These are phyloP conservation scores for Caenorhabditis parvicauda DNA, from an alignment of 2,888 invertebrate genomes.

Conservation along the genomic window DNA sequence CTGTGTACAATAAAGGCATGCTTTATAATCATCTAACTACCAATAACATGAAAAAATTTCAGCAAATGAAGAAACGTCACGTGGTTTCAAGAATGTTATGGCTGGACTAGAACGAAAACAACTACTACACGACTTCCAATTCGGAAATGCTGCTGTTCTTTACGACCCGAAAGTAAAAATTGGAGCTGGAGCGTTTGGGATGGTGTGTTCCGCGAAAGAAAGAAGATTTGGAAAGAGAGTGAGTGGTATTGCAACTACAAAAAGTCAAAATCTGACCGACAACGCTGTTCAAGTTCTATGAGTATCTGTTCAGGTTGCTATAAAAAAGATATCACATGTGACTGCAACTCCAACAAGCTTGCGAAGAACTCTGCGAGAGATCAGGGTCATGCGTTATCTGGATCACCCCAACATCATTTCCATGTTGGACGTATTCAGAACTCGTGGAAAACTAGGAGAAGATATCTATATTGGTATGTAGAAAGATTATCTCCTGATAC, in stretches of 20 bases:
- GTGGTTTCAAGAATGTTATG: slow-evolving; percentile 47
- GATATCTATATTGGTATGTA: slow-evolving; percentile 51
- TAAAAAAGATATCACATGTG: slow-evolving; percentile 59
- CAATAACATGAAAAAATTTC: no score
- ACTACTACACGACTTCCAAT: slow-evolving; percentile 47
- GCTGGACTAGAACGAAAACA: slow-evolving; percentile 48
- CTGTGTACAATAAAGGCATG: no score
- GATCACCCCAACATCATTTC: slow-evolving; percentile 55
- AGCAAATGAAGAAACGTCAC: no score
- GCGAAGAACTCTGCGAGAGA: slow-evolving; percentile 54
- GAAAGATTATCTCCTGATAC: no score
- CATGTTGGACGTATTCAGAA: slow-evolving; percentile 54
- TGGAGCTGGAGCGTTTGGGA: slow-evolving; percentile 52
- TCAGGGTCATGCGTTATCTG: slow-evolving; percentile 55
- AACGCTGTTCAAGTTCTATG: no score
- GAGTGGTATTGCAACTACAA: background rate
- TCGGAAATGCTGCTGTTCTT: slow-evolving; percentile 29
- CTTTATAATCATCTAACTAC: no score
- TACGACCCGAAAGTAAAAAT: slow-evolving; percentile 46
- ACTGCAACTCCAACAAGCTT: slow-evolving; percentile 59
- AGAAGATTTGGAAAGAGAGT: slow-evolving; percentile 22
- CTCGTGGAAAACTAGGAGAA: slow-evolving; percentile 53
- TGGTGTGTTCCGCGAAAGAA: slow-evolving; percentile 49
- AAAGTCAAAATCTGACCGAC: no score
- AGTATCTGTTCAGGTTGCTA: slow-evolving; percentile 56